Evolutionary conservation across 2,113 vertebrate species (phyloP).

Genomic region (Dromas ardeola): DNA sequence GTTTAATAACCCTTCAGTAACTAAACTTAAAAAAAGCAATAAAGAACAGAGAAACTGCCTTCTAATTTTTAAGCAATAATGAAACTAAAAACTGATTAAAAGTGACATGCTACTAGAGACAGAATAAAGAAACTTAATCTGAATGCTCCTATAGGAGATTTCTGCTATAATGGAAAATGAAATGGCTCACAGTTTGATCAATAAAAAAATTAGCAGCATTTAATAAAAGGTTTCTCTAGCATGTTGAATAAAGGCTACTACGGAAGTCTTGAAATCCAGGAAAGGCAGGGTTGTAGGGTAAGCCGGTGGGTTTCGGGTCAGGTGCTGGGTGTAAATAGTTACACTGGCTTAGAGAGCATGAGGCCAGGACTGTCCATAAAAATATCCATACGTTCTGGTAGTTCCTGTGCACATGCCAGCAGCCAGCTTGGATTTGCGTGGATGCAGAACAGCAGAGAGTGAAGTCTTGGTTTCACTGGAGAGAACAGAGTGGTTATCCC

Average conservation of each 20-base stretch:
- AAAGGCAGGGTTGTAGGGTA: not conserved
- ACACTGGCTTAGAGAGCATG: not conserved
- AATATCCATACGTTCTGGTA: accelerated
- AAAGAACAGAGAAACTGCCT: constrained; percentile 50
- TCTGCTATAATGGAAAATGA: constrained; percentile 75
- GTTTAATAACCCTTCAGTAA: constrained; percentile 71
- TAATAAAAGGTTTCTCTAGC: constrained; percentile 74
- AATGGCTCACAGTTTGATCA: constrained; percentile 76
- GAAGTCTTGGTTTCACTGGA: not conserved
- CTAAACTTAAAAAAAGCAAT: constrained; percentile 65
- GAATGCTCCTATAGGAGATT: constrained; percentile 72
- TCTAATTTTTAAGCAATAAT: constrained; percentile 70
- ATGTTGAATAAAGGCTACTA: constrained; percentile 45
- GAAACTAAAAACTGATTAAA: constrained; percentile 74
- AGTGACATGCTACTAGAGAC: constrained; percentile 71
- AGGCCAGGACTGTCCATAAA: not conserved
- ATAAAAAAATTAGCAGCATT: constrained; percentile 79
- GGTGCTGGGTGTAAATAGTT: not conserved
- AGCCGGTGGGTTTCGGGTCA: not conserved
- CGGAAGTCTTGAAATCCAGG: constrained; percentile 21
- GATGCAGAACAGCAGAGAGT: not conserved
- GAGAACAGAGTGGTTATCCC: not conserved
- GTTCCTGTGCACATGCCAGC: not conserved
- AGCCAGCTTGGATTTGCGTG: not conserved
- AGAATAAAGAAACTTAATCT: constrained; percentile 67